Evolutionary conservation across 2,797 vertebrate species (phyloP).

Genomic region (Helicolenus hilgendorfi): DNA sequence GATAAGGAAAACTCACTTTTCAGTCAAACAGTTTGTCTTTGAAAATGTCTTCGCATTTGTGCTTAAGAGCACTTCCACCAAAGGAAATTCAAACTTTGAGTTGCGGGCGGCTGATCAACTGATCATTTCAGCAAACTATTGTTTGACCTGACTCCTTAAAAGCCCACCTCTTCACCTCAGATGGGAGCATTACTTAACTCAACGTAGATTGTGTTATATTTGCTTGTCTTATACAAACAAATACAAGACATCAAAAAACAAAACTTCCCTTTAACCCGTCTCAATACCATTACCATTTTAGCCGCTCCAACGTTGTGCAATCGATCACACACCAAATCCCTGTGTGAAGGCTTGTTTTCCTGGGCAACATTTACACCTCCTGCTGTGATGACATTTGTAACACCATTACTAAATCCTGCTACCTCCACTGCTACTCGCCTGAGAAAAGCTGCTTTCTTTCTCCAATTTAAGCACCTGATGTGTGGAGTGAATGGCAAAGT

Average conservation of each 20-base stretch:
- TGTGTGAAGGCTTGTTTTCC: constrained; percentile 12
- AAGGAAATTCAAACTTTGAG: no score
- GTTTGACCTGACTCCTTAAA: neutral
- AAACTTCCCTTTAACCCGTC: neutral
- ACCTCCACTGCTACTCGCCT: neutral
- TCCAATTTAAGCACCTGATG: neutral
- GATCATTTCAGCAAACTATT: neutral
- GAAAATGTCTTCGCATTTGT: no score
- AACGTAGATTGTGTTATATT: neutral
- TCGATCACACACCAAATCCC: neutral
- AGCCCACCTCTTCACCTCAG: neutral
- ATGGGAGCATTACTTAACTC: neutral
- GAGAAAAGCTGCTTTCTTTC: neutral
- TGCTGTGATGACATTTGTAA: constrained; percentile 54
- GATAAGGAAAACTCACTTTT: no score
- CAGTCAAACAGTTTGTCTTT: no score
- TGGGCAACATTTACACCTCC: constrained; percentile 7
- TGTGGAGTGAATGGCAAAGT: neutral
- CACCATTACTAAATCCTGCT: neutral
- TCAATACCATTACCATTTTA: neutral
- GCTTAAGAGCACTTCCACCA: no score
- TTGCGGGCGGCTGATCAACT: no score
- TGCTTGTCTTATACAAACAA: neutral
- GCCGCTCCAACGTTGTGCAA: neutral
- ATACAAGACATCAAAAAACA: neutral